These are phyloP conservation scores for Trematomus loennbergii DNA, from an alignment of 2,113 vertebrate genomes.

Conservation along the genomic window DNA sequence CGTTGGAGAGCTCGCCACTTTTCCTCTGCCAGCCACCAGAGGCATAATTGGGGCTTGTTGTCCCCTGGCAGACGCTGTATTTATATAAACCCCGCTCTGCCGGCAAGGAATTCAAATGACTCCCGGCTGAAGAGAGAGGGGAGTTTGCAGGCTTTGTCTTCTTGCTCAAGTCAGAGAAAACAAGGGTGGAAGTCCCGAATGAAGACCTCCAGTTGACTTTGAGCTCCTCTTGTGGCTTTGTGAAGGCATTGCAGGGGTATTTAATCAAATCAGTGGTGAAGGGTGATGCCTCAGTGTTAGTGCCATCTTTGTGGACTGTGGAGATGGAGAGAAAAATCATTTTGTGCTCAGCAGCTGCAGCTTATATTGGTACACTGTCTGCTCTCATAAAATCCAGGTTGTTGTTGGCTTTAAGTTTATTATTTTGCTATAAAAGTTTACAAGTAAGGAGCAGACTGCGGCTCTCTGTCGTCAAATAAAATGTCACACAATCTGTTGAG, in stretches of 20 bases:
- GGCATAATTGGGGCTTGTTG: conserved; percentile 78
- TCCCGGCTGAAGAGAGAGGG: conserved; percentile 54
- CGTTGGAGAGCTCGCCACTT: conserved; percentile 66
- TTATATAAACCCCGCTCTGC: conserved; percentile 68
- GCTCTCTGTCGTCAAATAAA: conserved; percentile 25
- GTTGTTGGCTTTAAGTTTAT: conserved; percentile 53
- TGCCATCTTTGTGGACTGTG: conserved; percentile 76
- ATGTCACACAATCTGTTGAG: conserved; percentile 29
- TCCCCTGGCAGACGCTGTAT: conserved; percentile 71
- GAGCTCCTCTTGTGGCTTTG: conserved; percentile 85
- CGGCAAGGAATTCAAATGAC: conserved; percentile 74
- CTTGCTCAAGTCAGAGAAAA: conserved; percentile 88
- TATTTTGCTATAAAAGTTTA: conserved; percentile 50
- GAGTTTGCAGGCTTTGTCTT: conserved; percentile 68
- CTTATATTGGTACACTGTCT: conserved; percentile 41
- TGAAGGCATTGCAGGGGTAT: conserved; percentile 90
- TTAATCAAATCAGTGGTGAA: conserved; percentile 85
- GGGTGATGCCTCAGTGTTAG: conserved; percentile 63
- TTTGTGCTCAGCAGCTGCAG: conserved; percentile 61
- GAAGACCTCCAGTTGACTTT: conserved; percentile 92
- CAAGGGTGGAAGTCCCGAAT: conserved; percentile 90
- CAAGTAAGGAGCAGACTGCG: conserved; percentile 40
- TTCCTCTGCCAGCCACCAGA: conserved; percentile 78
- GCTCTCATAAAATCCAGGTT: conserved; percentile 50
- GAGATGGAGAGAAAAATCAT: conserved; percentile 54